phyloP scores from a whole-genome alignment of 2,797 vertebrate genomes.

The Echeneis naucrates region DNA sequence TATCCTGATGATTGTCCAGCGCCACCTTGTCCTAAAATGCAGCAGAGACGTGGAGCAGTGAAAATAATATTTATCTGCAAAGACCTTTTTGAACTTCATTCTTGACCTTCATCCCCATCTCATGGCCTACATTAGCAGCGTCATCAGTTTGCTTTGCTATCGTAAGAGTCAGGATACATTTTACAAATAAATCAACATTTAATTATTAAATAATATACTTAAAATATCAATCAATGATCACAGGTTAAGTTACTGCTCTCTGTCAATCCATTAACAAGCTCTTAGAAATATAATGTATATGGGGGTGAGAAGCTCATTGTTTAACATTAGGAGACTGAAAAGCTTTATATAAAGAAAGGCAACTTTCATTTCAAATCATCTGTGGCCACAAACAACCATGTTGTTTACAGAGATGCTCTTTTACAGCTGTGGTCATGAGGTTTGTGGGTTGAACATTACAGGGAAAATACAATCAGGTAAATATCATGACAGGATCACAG shows the following conservation, averaged over 20 bases:
- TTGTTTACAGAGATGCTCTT: conserved; percentile 54
- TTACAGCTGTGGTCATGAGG: conserved; percentile 70
- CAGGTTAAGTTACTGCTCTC: background rate
- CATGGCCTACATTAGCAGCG: no score
- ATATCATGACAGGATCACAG: conserved; percentile 79
- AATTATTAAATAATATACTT: no score
- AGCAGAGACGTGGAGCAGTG: conserved; percentile 4
- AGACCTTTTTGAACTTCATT: background rate
- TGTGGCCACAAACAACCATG: conserved; percentile 42
- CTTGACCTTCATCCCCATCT: no score
- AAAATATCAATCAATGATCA: background rate
- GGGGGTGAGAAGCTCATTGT: background rate
- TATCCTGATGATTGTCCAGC: conserved; percentile 33
- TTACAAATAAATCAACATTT: no score
- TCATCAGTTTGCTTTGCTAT: no score
- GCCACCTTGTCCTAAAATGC: conserved; percentile 30
- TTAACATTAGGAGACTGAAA: conserved; percentile 1
- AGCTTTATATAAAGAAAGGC: background rate
- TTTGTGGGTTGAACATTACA: conserved; percentile 60
- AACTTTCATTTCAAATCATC: conserved; percentile 22
- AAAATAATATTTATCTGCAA: conserved; percentile 37
- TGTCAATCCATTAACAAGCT: background rate
- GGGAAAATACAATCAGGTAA: conserved; percentile 75
- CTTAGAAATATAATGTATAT: background rate
- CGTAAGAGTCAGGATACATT: no score